Evolutionary conservation across 2,888 invertebrate genomes (phyloP).

Genomic region (Acanthococcus lagerstroemiae): DNA sequence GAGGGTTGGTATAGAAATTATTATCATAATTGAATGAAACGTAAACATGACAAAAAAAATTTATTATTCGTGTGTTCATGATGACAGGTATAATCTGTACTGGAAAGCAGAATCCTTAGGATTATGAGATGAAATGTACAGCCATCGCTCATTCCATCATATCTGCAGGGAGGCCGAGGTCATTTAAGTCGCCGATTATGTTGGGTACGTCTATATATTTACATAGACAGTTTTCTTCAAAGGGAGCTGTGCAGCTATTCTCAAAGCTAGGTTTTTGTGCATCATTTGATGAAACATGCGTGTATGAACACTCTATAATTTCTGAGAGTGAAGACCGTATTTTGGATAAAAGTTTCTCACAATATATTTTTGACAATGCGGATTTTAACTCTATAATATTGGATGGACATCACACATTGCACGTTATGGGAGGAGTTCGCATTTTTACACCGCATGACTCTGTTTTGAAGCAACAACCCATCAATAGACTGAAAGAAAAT

Average conservation of each 20-base stretch:
- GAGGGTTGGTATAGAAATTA: too few relatives aligned
- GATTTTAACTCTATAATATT: conserved; percentile 38
- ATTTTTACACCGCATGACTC: conserved; percentile 33
- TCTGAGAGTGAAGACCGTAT: neutral
- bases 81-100: too few relatives aligned
- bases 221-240: neutral
- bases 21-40: too few relatives aligned
- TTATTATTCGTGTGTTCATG: too few relatives aligned
- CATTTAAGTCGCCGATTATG: too few relatives aligned
- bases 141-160: too few relatives aligned
- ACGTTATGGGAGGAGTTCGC: conserved; percentile 39
- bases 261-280: neutral
- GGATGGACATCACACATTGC: conserved; percentile 36
- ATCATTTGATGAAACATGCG: neutral
- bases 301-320: neutral
- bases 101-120: too few relatives aligned
- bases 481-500: neutral
- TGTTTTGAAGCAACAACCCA: neutral
- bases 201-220: neutral
- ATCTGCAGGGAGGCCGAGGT: too few relatives aligned
- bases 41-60: too few relatives aligned
- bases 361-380: conserved; percentile 38
- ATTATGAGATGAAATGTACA: too few relatives aligned
- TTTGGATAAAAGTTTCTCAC: neutral
- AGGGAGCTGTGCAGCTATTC: neutral